phyloP scores from a whole-genome alignment of 2,888 invertebrate species.

The Tromatobia lineatoria region DNA sequence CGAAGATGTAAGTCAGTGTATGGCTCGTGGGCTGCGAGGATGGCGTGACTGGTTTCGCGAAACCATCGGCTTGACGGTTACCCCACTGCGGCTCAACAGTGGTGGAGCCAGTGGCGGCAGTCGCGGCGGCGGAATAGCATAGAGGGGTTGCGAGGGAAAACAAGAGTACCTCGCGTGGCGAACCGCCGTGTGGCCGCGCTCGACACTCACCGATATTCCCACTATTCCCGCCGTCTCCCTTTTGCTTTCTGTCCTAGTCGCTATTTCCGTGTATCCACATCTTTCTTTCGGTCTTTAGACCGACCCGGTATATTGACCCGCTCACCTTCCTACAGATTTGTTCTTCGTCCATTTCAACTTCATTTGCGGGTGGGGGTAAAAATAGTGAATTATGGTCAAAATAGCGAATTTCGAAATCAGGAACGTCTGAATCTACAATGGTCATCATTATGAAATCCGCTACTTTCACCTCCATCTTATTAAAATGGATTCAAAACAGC shows the following conservation, averaged over 20 bases:
- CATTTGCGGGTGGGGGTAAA: no score
- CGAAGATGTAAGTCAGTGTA: conserved; percentile 69
- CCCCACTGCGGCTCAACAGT: conserved; percentile 55
- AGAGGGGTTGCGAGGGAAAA: conserved; percentile 71
- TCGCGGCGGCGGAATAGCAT: conserved; percentile 71
- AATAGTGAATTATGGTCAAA: no score
- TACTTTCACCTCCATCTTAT: no score
- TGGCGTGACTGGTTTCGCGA: conserved; percentile 70
- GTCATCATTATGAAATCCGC: no score
- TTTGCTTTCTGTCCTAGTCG: conserved; percentile 44
- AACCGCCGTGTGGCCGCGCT: conserved; percentile 83
- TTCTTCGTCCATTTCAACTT: conserved; percentile 5
- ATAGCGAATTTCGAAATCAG: no score
- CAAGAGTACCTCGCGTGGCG: conserved; percentile 82
- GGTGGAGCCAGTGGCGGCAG: conserved; percentile 67
- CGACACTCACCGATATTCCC: conserved; percentile 81
- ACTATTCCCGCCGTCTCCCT: conserved; percentile 69
- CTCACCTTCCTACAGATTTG: neutral
- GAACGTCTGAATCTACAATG: no score
- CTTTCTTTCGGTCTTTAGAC: conserved; percentile 4
- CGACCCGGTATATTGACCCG: neutral
- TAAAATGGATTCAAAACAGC: no score
- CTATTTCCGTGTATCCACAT: neutral
- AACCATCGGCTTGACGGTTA: conserved; percentile 61
- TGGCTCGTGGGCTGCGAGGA: conserved; percentile 68